A percentile compares a stretch with the other conserved stretches of the same genome.
Evolutionary conservation across 35 echinoderm and acorn worm species (phyloP).

Genomic region (Eucidaris tribuloides): DNA sequence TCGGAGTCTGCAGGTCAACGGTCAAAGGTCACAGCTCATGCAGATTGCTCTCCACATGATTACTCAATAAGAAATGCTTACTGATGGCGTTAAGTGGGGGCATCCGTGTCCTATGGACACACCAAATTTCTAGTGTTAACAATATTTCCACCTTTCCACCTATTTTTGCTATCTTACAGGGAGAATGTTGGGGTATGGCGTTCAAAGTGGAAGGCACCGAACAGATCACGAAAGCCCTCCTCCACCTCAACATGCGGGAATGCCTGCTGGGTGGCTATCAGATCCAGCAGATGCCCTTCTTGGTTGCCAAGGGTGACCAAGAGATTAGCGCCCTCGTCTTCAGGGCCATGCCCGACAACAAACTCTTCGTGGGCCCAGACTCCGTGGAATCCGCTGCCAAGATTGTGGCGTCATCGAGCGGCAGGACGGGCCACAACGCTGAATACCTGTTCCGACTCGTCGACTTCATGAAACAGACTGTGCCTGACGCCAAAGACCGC

Average conservation of each 20-base stretch:
- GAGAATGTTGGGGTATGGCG: constrained; percentile 70
- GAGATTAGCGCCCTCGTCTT: constrained; percentile 21
- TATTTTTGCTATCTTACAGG: constrained; percentile 46
- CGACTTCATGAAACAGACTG: constrained; percentile 57
- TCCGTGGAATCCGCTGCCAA: constrained; percentile 31
- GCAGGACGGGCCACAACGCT: constrained; percentile 50
- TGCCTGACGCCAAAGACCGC: constrained; percentile 65
- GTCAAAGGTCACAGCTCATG: too few species aligned
- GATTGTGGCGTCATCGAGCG: constrained; percentile 40
- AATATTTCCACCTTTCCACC: neutral
- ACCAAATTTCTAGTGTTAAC: neutral
- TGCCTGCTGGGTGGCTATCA: constrained; percentile 58
- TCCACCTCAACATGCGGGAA: constrained; percentile 70
- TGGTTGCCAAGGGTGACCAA: constrained; percentile 21
- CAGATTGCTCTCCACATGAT: too few species aligned
- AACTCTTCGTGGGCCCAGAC: constrained; percentile 59
- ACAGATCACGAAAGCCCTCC: constrained; percentile 60
- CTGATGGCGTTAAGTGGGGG: too few species aligned
- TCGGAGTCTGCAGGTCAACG: too few species aligned
- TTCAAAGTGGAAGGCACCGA: constrained; percentile 71
- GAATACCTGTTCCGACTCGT: constrained; percentile 75
- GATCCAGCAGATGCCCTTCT: constrained; percentile 27
- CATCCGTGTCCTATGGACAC: too few species aligned
- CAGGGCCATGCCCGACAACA: constrained; percentile 58
- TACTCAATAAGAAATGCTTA: too few species aligned